A percentile compares a stretch with the other conserved stretches of the same genome.
These are phyloP conservation scores for Lasioglossum figueresi DNA, from an alignment of 2,888 invertebrate species.

Conservation along the genomic window DNA sequence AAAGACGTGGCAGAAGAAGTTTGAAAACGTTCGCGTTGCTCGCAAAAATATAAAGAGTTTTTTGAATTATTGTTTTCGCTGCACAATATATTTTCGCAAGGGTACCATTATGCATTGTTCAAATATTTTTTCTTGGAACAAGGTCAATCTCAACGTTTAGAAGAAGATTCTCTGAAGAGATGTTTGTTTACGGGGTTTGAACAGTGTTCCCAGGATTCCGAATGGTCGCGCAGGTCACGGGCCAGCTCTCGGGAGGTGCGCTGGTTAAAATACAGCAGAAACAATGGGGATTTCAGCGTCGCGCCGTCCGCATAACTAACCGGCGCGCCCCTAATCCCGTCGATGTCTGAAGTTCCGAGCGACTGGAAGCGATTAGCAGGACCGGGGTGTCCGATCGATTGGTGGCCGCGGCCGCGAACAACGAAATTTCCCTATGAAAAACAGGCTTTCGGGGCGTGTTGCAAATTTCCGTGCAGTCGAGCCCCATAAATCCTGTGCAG, in stretches of 20 bases:
- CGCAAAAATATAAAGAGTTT: background rate
- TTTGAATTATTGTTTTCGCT: background rate
- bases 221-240: background rate
- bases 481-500: conserved; percentile 50
- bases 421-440: conserved; percentile 42
- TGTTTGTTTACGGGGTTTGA: background rate
- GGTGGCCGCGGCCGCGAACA: conserved; percentile 11
- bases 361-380: conserved; percentile 18
- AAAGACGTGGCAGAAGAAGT: background rate
- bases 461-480: conserved; percentile 33
- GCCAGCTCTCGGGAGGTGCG: background rate
- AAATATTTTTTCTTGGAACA: background rate
- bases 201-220: background rate
- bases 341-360: background rate
- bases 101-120: background rate
- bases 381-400: conserved; percentile 21
- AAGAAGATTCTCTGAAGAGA: background rate
- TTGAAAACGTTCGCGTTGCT: background rate
- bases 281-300: background rate
- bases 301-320: background rate
- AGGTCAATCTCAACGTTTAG: no score
- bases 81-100: background rate
- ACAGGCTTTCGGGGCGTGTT: conserved; percentile 30
- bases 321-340: background rate
- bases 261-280: conserved; percentile 2